A percentile compares a stretch with the other conserved stretches of the same genome.
These are phyloP conservation scores for Callithrix jacchus DNA, from an alignment of 2,113 vertebrate genomes.

Conservation along the genomic window DNA sequence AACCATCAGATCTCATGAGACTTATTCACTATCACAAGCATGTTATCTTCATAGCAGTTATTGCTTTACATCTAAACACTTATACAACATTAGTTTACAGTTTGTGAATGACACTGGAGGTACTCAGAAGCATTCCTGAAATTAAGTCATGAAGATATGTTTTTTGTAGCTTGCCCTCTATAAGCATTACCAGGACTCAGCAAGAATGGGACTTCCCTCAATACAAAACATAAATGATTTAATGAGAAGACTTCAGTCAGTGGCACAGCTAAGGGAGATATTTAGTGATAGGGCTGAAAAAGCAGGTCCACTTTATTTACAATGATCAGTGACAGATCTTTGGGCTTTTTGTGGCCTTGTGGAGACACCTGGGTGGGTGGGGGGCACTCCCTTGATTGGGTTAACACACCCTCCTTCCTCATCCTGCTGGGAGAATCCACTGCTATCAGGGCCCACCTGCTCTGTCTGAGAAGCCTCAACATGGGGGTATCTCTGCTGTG, in stretches of 20 bases:
- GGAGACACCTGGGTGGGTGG: not conserved
- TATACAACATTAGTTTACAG: not conserved
- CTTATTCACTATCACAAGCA: not conserved
- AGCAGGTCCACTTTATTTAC: conserved; percentile 74
- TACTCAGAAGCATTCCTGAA: not conserved
- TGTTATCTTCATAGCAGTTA: not conserved
- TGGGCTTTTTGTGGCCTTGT: conserved; percentile 58
- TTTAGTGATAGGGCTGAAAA: conserved; percentile 62
- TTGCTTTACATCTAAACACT: not conserved
- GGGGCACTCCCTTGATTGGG: not conserved
- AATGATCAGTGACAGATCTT: conserved; percentile 66
- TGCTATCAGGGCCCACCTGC: not conserved
- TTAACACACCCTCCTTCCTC: not conserved
- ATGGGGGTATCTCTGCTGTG: not conserved
- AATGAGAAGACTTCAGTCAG: not conserved
- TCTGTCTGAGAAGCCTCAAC: not conserved
- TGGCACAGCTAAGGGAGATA: not conserved
- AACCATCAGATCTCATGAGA: too few relatives aligned
- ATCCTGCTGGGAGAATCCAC: not conserved
- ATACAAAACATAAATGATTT: not conserved
- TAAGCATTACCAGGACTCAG: not conserved
- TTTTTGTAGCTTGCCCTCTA: not conserved
- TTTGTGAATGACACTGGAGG: not conserved
- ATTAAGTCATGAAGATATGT: not conserved
- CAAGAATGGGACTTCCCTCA: not conserved